These are phyloP conservation scores for Phasia obesa DNA, from an alignment of 2,888 invertebrate genomes.

Conservation along the genomic window DNA sequence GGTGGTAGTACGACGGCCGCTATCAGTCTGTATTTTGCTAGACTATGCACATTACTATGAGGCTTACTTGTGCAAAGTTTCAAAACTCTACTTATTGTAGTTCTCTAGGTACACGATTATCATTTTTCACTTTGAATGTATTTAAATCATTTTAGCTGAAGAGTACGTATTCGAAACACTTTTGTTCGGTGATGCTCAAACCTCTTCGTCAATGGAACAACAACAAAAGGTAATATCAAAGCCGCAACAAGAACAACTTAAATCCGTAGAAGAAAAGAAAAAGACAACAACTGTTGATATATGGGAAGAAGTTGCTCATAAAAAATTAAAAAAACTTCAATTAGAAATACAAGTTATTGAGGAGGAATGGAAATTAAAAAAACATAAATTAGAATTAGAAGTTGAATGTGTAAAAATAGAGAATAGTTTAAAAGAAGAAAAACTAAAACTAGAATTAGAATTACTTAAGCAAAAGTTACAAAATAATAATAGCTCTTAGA, in stretches of 20 bases:
- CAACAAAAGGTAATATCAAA: constrained; percentile 4
- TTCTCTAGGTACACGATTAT: too few species aligned
- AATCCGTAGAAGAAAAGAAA: constrained; percentile 9
- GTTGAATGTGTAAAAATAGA: constrained; percentile 39
- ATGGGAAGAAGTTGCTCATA: constrained; percentile 57
- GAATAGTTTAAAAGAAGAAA: constrained; percentile 51
- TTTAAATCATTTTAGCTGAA: constrained; percentile 44
- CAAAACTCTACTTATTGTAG: too few species aligned
- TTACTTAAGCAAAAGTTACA: constrained; percentile 45
- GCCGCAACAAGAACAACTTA: background rate
- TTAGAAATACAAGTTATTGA: constrained; percentile 48
- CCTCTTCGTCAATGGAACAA: background rate
- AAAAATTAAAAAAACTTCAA: constrained; percentile 53
- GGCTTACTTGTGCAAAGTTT: too few species aligned
- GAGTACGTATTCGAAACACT: constrained; percentile 56
- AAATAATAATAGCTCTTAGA: constrained; percentile 20
- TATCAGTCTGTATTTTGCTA: too few species aligned
- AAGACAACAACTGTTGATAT: constrained; percentile 26
- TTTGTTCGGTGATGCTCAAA: constrained; percentile 24
- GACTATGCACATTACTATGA: too few species aligned
- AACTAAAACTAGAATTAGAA: constrained; percentile 50
- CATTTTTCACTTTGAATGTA: background rate
- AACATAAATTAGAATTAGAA: constrained; percentile 52
- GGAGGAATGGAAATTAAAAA: constrained; percentile 52
- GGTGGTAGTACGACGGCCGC: too few species aligned